phyloP scores from a whole-genome alignment of 2,797 vertebrate species.

The Phalloptychus januarius region DNA sequence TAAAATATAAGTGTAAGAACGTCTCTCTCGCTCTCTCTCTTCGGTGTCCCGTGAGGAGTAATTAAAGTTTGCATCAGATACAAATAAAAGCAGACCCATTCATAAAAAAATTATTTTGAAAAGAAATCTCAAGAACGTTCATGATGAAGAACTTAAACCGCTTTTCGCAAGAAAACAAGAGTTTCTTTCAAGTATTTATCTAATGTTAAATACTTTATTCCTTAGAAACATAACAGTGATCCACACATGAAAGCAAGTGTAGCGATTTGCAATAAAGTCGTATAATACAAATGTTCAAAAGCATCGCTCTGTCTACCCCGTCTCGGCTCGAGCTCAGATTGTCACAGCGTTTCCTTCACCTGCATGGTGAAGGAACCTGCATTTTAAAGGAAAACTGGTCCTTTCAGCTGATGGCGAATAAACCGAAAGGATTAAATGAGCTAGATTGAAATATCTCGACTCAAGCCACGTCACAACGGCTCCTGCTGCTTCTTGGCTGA shows the following conservation, averaged over 20 bases:
- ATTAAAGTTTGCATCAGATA: not conserved
- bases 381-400: constrained; percentile 7
- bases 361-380: too few species aligned
- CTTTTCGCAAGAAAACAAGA: not conserved
- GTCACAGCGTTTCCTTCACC: constrained; percentile 53
- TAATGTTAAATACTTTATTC: constrained; percentile 69
- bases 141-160: not conserved
- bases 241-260: constrained; percentile 58
- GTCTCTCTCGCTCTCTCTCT: not conserved
- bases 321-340: constrained; percentile 51
- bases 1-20: not conserved
- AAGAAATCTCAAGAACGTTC: not conserved
- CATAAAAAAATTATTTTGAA: not conserved
- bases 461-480: constrained; percentile 7
- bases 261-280: constrained; percentile 47
- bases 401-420: constrained; percentile 30
- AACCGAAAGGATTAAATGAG: too few species aligned
- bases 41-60: too few species aligned
- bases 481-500: not conserved
- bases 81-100: not conserved
- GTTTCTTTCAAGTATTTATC: constrained; percentile 50
- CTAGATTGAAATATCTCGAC: constrained; percentile 15
- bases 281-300: constrained; percentile 39
- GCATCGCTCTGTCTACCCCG: constrained; percentile 3
- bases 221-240: constrained; percentile 64